phyloP scores from a whole-genome alignment of 1,140 invertebrate genomes.

The Atopsyche davidsoni region DNA sequence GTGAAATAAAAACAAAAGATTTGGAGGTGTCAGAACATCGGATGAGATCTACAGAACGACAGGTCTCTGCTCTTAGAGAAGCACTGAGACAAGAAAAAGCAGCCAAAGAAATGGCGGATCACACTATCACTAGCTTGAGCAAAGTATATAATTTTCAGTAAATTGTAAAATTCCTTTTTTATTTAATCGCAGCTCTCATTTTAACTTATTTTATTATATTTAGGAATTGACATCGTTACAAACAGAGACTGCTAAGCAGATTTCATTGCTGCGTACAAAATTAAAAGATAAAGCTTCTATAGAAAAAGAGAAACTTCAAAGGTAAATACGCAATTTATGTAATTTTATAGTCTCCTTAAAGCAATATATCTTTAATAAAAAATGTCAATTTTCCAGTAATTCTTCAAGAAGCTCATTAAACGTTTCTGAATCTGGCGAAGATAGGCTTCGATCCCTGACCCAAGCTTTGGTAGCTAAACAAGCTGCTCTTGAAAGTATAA shows the following conservation, averaged over 20 bases:
- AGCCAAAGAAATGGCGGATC: conserved; percentile 23
- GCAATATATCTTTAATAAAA: no score
- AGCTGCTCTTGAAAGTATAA: conserved; percentile 66
- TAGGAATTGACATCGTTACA: conserved; percentile 36
- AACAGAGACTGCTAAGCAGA: conserved; percentile 37
- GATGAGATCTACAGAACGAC: conserved; percentile 10
- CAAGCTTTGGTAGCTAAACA: conserved; percentile 79
- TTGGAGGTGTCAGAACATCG: conserved; percentile 20
- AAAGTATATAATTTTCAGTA: conserved; percentile 12
- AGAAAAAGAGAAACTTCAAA: conserved; percentile 19
- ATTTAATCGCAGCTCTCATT: not conserved
- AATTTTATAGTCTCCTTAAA: conserved; percentile 1
- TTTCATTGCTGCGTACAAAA: conserved; percentile 33
- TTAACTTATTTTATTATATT: no score
- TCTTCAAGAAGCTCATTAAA: conserved; percentile 13
- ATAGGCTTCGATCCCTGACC: conserved; percentile 58
- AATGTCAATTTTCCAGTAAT: conserved; percentile 9
- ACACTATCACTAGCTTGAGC: conserved; percentile 19
- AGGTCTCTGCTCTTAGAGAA: conserved; percentile 19
- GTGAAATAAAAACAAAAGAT: conserved; percentile 21
- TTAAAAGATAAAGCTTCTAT: conserved; percentile 33
- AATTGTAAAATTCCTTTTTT: not conserved
- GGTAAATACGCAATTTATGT: conserved; percentile 3
- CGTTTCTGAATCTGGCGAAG: conserved; percentile 23
- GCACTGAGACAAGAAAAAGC: conserved; percentile 25